Percentiles rank a stretch among this genome's conserved stretches.
Evolutionary conservation across 1,140 invertebrate species (phyloP).

Genomic region (Contarinia nasturtii): DNA sequence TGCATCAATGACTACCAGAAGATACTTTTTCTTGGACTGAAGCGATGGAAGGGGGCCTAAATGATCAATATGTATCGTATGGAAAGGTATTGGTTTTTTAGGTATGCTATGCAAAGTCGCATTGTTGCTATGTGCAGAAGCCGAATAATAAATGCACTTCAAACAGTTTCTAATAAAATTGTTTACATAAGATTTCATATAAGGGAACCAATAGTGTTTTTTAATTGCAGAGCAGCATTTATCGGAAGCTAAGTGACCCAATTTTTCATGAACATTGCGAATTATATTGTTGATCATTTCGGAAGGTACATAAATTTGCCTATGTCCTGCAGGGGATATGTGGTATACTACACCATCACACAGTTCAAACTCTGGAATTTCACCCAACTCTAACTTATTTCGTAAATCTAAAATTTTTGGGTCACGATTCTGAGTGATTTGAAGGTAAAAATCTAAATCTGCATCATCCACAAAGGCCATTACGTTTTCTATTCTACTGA

Average conservation of each 20-base stretch:
- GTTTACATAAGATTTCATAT: conserved; percentile 11
- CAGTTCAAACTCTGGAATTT: conserved; percentile 1
- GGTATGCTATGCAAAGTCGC: conserved; percentile 11
- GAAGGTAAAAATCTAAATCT: conserved; percentile 5
- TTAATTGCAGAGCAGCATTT: conserved; percentile 9
- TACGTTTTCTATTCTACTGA: conserved; percentile 8
- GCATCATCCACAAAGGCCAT: conserved; percentile 3
- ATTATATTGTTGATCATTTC: conserved; percentile 10
- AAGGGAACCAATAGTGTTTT: conserved; percentile 13
- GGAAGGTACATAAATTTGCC: conserved; percentile 12
- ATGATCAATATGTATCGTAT: conserved; percentile 14
- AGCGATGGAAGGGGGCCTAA: conserved; percentile 11
- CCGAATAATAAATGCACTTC: conserved; percentile 12
- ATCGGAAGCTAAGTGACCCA: conserved; percentile 11
- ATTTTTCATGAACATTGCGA: conserved; percentile 10
- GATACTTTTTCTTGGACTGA: conserved; percentile 21
- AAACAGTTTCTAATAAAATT: conserved; percentile 10
- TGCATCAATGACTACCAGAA: conserved; percentile 23
- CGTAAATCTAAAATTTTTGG: conserved; percentile 3
- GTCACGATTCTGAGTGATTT: conserved; percentile 4
- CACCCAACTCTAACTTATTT: not conserved
- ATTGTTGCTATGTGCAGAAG: conserved; percentile 9
- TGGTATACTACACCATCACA: conserved; percentile 7
- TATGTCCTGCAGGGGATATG: conserved; percentile 15
- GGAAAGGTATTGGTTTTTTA: conserved; percentile 13